Conservation (phyloP, 2,797 vertebrate genomes). For the Liasis olivaceus region DNA sequence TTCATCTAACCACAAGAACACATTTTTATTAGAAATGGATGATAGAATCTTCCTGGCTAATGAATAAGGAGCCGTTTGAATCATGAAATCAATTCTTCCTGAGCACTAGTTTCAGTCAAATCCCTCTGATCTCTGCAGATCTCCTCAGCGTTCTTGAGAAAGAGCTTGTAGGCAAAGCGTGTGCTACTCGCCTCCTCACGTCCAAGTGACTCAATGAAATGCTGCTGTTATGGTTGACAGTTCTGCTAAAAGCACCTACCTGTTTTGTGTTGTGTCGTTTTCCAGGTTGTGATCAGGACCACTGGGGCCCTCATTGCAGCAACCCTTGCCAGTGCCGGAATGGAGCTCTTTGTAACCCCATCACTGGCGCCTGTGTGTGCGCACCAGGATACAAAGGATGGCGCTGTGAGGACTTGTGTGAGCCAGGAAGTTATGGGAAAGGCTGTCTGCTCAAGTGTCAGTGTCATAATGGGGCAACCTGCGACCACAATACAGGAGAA, state of each 20-base stretch:
- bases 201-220: rapidly evolving
- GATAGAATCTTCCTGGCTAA: background rate
- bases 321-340: constrained; percentile 98
- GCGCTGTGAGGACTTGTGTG: constrained; percentile 95
- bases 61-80: background rate
- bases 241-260: background rate
- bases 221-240: rapidly evolving
- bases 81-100: background rate
- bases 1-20: background rate
- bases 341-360: constrained; percentile 97
- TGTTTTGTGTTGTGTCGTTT: constrained; percentile 22
- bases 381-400: constrained; percentile 94
- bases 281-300: constrained; percentile 94
- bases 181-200: background rate
- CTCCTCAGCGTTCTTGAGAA: background rate
- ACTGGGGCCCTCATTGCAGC: constrained; percentile 98
- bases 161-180: background rate
- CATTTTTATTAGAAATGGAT: background rate
- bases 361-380: constrained; percentile 97
- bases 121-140: background rate
- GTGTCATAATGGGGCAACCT: constrained; percentile 93
- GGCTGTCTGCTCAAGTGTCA: constrained; percentile 93
- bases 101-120: background rate
- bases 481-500: constrained; percentile 92
- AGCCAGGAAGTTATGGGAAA: constrained; percentile 90